Percentiles rank a stretch among this genome's conserved stretches.
Conservation (phyloP, 1,140 invertebrate species). For the Lepidurus packardi region DNA sequence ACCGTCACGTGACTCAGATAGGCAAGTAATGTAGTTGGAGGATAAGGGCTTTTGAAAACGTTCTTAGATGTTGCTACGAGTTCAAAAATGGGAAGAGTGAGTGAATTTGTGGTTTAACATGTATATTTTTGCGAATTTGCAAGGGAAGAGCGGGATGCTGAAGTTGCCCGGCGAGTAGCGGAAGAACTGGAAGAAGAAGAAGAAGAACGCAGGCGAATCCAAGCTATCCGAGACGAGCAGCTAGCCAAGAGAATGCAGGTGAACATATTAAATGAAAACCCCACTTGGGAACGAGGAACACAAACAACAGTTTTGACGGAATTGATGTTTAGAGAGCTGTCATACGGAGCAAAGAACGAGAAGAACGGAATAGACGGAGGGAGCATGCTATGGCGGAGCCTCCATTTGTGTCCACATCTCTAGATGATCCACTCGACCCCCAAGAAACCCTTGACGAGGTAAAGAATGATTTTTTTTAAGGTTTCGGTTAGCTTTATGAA, state of each 20-base stretch:
- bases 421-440: not conserved
- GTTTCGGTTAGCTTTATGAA: not conserved
- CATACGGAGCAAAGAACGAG: not conserved
- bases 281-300: not conserved
- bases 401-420: not conserved
- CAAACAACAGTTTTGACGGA: not conserved
- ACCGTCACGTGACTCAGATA: not conserved
- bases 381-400: not conserved
- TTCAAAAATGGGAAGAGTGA: no score
- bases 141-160: constrained; percentile 65
- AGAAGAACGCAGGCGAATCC: constrained; percentile 48
- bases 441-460: constrained; percentile 21
- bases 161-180: constrained; percentile 58
- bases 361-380: constrained; percentile 35
- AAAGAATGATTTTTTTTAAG: not conserved
- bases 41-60: not conserved
- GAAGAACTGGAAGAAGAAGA: constrained; percentile 58
- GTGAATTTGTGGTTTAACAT: not conserved
- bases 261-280: constrained; percentile 40
- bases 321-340: not conserved
- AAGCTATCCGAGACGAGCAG: constrained; percentile 37
- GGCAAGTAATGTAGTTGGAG: not conserved
- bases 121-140: constrained; percentile 29
- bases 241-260: constrained; percentile 44
- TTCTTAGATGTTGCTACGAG: not conserved